These are phyloP conservation scores for Drosophila santomea DNA, from an alignment of 1,140 invertebrate genomes.

Conservation along the genomic window DNA sequence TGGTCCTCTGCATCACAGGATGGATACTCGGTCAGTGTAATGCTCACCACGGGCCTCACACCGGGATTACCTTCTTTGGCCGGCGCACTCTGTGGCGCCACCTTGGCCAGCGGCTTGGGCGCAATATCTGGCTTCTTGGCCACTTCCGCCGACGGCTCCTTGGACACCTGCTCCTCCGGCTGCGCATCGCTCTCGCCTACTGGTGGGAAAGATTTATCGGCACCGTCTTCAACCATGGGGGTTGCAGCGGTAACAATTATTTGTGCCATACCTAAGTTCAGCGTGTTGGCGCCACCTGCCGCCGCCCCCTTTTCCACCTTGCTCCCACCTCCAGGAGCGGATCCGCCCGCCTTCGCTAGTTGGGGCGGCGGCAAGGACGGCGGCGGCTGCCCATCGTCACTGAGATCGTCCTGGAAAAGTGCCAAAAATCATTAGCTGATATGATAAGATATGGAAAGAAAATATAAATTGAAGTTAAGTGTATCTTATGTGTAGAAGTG, in stretches of 20 bases:
- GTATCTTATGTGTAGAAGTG: not conserved
- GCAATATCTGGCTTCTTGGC: constrained; percentile 73
- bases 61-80: constrained; percentile 66
- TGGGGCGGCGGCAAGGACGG: constrained; percentile 77
- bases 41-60: constrained; percentile 50
- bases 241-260: constrained; percentile 95
- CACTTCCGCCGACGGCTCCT: constrained; percentile 29
- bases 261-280: constrained; percentile 90
- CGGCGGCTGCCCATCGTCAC: constrained; percentile 79
- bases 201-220: constrained; percentile 85
- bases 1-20: constrained; percentile 72
- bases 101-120: constrained; percentile 82
- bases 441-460: not conserved
- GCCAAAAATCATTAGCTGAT: not conserved
- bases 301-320: constrained; percentile 70
- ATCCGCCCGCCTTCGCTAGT: constrained; percentile 43
- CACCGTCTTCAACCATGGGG: constrained; percentile 91
- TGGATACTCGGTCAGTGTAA: constrained; percentile 66
- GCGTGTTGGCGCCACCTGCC: constrained; percentile 71
- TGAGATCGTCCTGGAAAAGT: constrained; percentile 72
- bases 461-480: no score
- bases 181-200: constrained; percentile 72
- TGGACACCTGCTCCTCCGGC: constrained; percentile 28
- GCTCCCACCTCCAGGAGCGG: constrained; percentile 11
- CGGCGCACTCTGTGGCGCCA: constrained; percentile 79